These are phyloP conservation scores for Orthonychiurus folsomi DNA, from an alignment of 2,888 invertebrate species.

Conservation along the genomic window DNA sequence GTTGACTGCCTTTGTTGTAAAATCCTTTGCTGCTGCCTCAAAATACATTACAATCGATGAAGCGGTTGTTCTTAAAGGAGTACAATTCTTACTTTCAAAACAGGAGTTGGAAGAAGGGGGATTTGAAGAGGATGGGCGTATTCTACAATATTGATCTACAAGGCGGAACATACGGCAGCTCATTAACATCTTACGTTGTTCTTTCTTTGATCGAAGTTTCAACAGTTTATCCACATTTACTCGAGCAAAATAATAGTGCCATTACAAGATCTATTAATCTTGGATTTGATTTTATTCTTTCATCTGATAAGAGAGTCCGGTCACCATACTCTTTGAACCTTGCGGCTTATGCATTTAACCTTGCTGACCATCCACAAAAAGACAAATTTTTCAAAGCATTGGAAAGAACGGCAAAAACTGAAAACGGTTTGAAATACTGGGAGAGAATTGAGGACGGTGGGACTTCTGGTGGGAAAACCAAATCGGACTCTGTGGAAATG, in stretches of 20 bases:
- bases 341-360: conserved; percentile 64
- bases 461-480: conserved; percentile 53
- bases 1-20: conserved; percentile 77
- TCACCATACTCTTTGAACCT: too few species aligned
- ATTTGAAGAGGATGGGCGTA: too few species aligned
- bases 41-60: conserved; percentile 62
- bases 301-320: too few species aligned
- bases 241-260: too few species aligned
- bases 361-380: conserved; percentile 63
- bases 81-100: conserved; percentile 63
- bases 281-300: too few species aligned
- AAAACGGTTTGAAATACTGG: conserved; percentile 69
- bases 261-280: too few species aligned
- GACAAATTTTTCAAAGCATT: conserved; percentile 56
- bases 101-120: too few species aligned
- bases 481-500: conserved; percentile 55
- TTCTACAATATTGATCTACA: too few species aligned
- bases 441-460: conserved; percentile 55
- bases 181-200: too few species aligned
- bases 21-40: conserved; percentile 64
- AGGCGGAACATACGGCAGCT: too few species aligned
- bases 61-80: conserved; percentile 55
- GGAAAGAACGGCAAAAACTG: conserved; percentile 48
- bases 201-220: too few species aligned
- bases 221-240: too few species aligned